A percentile compares a stretch with the other conserved stretches of the same genome.
phyloP scores from a whole-genome alignment of 2,797 vertebrate genomes.

The Halcyon smyrnensis region DNA sequence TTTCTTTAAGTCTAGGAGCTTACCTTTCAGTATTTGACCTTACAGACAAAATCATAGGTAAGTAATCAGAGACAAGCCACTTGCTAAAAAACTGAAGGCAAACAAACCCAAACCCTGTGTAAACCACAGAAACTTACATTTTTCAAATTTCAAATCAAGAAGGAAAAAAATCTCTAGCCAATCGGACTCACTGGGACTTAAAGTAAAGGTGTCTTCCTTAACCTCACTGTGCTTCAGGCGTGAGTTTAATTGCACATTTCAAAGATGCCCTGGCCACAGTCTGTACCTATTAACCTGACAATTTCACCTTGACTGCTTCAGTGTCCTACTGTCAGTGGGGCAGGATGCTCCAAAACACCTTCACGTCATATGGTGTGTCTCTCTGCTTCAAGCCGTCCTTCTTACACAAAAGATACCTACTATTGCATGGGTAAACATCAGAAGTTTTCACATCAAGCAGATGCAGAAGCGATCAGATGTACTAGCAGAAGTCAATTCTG shows the following conservation, averaged over 20 bases:
- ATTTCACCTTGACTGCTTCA: neutral
- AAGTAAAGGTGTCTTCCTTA: neutral
- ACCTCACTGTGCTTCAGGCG: neutral
- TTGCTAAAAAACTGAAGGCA: neutral
- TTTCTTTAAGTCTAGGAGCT: neutral
- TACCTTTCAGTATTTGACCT: neutral
- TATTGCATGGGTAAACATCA: neutral
- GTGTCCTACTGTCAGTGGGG: neutral
- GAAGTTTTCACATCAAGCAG: neutral
- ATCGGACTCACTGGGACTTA: neutral
- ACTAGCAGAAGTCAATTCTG: neutral
- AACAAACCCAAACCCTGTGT: neutral
- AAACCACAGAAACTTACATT: neutral
- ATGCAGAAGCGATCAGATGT: neutral
- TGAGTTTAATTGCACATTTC: fast-evolving
- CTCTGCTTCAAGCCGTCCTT: neutral
- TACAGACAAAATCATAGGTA: neutral
- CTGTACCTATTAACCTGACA: fast-evolving
- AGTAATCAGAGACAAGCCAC: neutral
- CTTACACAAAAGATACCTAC: neutral
- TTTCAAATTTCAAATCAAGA: neutral
- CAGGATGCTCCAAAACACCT: neutral
- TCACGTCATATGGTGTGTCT: neutral
- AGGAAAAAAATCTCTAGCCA: neutral
- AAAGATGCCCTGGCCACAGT: neutral